These are phyloP conservation scores for Xestobium rufovillosum DNA, from an alignment of 2,888 invertebrate genomes.

Conservation along the genomic window DNA sequence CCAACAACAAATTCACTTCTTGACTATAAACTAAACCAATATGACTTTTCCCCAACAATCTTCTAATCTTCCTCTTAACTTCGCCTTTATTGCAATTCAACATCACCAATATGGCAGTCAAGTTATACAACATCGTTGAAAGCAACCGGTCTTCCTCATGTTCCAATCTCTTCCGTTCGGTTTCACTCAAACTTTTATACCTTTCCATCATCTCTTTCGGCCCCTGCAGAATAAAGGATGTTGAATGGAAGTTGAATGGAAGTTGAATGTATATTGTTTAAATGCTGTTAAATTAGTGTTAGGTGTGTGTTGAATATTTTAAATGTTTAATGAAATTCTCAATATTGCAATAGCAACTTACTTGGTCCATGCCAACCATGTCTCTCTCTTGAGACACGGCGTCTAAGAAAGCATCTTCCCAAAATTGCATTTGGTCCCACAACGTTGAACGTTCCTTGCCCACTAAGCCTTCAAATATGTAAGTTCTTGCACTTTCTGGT, in stretches of 20 bases:
- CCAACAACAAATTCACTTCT: slow-evolving; percentile 92
- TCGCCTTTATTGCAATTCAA: slow-evolving; percentile 78
- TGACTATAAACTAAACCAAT: slow-evolving; percentile 96
- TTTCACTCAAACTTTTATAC: slow-evolving; percentile 87
- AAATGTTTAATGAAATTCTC: no score
- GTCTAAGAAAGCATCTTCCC: slow-evolving; percentile 98
- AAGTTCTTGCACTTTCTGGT: slow-evolving; percentile 82
- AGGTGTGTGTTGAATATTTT: no score
- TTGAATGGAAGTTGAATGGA: no score
- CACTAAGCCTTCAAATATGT: slow-evolving; percentile 81
- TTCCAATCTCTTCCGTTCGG: slow-evolving; percentile 88
- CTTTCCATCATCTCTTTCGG: slow-evolving; percentile 99
- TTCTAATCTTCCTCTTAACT: slow-evolving; percentile 76
- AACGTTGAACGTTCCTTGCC: slow-evolving; percentile 78
- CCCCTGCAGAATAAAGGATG: slow-evolving; percentile 48
- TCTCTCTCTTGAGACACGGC: slow-evolving; percentile 97
- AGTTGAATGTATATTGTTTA: no score
- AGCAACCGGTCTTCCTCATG: slow-evolving; percentile 95
- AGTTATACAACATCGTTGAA: slow-evolving; percentile 92
- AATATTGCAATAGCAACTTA: slow-evolving; percentile 31
- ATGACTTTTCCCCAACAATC: slow-evolving; percentile 95
- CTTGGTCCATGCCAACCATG: slow-evolving; percentile 98
- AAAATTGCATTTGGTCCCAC: slow-evolving; percentile 99
- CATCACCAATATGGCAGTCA: slow-evolving; percentile 93
- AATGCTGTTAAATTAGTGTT: no score